Conservation (phyloP, 2,888 invertebrate genomes). For the Leucophora obtusa region DNA sequence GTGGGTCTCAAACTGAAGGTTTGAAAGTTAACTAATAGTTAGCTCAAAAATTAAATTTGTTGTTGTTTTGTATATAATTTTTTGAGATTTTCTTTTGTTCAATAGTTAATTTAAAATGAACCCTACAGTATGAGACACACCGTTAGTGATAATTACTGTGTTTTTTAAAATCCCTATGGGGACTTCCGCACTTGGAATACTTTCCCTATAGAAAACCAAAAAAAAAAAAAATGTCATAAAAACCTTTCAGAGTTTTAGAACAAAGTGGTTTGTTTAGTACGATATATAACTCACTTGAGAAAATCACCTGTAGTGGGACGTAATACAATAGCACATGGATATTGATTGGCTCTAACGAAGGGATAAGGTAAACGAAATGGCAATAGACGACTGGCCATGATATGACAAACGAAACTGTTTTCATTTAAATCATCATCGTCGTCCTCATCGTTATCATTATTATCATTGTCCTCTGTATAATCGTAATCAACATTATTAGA, state of each 20-base stretch:
- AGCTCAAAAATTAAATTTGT: too few species aligned
- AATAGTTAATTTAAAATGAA: too few species aligned
- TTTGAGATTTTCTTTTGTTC: too few species aligned
- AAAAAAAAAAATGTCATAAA: not conserved
- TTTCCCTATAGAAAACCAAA: conserved; percentile 11
- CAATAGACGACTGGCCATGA: conserved; percentile 78
- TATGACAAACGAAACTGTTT: conserved; percentile 44
- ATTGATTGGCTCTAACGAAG: conserved; percentile 88
- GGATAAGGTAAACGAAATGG: conserved; percentile 93
- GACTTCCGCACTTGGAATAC: conserved; percentile 17
- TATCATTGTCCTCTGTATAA: conserved; percentile 13
- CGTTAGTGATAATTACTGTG: too few species aligned
- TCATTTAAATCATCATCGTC: conserved; percentile 46
- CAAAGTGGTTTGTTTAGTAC: conserved; percentile 8
- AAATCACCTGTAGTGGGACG: conserved; percentile 94
- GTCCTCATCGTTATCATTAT: conserved; percentile 12
- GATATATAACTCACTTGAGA: conserved; percentile 83
- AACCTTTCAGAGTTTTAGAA: not conserved
- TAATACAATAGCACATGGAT: conserved; percentile 89
- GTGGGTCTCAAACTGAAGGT: too few species aligned
- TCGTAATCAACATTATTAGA: conserved; percentile 37
- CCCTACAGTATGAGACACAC: too few species aligned
- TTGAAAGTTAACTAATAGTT: too few species aligned
- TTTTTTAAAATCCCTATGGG: too few species aligned
- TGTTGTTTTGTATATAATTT: too few species aligned